Base-by-base conservation (phyloP, 2,888 invertebrate genomes). In the Brenthis daphne region DNA sequence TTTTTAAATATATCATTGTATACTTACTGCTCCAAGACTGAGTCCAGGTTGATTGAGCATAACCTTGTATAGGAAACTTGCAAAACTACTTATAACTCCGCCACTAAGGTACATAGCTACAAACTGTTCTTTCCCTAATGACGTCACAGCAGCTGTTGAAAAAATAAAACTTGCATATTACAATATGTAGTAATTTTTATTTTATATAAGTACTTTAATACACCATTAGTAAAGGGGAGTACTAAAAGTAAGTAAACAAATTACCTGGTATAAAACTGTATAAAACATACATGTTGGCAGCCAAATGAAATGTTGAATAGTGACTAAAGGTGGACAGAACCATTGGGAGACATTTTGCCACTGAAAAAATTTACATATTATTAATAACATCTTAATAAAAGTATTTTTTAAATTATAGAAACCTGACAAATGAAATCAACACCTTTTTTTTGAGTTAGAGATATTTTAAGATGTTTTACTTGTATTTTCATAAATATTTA, bases 211-310 rank as follows among this genome's bases (percentile, higher is more conserved):
- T 20, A 20, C 20, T 20, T 20, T 20, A 20, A 20, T 20, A 20
- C 20, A 20, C 20, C 20, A 20, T 20, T 20, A 20, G 8, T 14
- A 12, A 48, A 50, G 14, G 29, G 5, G 0, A 47, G 1, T 6
- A 1, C n/a, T 14, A 29, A 29, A 3, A 14, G 24, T 20, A 24
- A 61, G 51, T 55, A 16, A 1, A 58, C 47, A 68, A 73, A 74
- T 67, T 79, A 92, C 92, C 92, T 85, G 92, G 92, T 92, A 92
- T 95, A 82, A 98, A 98, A 82, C 96, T 97, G 86, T 97, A 97
- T 37, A 99, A 92, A 55, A 98, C 99, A 90, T 97, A 99, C 99
- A 99, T 99, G 88, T 99, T 99, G 65, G 97, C 96, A 76, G 95
- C 95, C 70, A 99, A 94, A 90, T 99, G 99, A 74, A 98, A 89